phyloP scores from a whole-genome alignment of 2,797 vertebrate genomes.

The Rousettus madagascariensis region DNA sequence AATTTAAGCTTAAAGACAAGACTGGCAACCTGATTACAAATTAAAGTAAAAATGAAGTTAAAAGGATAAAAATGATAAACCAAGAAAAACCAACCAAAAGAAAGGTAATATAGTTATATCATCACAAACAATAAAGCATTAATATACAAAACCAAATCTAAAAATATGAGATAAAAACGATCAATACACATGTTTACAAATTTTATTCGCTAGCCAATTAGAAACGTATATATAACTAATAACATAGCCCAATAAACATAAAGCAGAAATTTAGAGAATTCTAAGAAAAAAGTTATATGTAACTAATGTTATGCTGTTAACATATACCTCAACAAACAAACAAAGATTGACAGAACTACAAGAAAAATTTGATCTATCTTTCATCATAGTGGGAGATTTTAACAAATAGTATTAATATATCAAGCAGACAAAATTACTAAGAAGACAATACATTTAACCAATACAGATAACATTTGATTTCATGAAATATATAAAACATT shows the following conservation, averaged over 20 bases:
- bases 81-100: background rate
- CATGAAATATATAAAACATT: background rate
- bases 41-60: background rate
- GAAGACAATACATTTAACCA: background rate
- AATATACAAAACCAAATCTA: background rate
- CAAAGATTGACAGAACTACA: background rate
- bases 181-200: background rate
- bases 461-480: background rate
- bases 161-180: background rate
- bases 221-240: background rate
- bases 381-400: background rate
- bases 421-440: background rate
- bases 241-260: background rate
- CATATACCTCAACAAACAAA: background rate
- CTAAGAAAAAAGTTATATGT: background rate
- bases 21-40: background rate
- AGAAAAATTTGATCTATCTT: background rate
- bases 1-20: background rate
- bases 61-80: background rate
- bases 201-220: background rate
- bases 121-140: background rate
- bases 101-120: background rate
- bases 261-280: background rate
- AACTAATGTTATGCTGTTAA: background rate
- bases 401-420: background rate